Evolutionary conservation across 2,113 vertebrate species (phyloP).

Genomic region (Paradoxurus hermaphroditus): DNA sequence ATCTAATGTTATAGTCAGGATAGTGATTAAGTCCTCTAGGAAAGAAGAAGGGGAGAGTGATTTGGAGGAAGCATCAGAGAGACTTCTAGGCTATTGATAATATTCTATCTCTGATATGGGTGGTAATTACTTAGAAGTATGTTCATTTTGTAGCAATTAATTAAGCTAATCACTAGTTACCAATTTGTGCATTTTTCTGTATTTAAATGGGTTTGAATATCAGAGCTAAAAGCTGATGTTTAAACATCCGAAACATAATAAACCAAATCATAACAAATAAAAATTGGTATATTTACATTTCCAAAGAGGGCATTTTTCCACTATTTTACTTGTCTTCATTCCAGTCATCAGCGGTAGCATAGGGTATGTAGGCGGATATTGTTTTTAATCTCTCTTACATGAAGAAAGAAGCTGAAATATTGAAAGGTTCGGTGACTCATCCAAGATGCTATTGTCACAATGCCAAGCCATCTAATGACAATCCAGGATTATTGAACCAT

Average conservation of each 20-base stretch:
- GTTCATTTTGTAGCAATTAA: neutral
- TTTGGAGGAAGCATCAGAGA: fast-evolving
- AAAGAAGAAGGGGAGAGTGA: neutral
- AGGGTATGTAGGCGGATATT: no score
- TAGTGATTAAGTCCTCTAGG: neutral
- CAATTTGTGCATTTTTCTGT: neutral
- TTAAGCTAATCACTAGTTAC: neutral
- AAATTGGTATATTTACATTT: neutral
- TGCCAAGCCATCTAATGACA: neutral
- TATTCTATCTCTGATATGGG: neutral
- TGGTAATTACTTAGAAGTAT: neutral
- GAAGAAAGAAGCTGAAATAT: neutral
- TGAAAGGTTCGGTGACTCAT: neutral
- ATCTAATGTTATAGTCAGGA: neutral
- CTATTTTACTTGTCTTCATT: neutral
- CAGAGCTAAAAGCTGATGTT: neutral
- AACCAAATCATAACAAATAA: neutral
- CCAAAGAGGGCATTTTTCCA: neutral
- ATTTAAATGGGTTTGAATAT: neutral
- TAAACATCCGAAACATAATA: neutral
- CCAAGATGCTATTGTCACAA: neutral
- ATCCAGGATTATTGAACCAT: neutral
- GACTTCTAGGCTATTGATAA: neutral
- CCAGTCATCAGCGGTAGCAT: neutral
- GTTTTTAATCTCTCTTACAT: no score